phyloP scores from a whole-genome alignment of 2,113 vertebrate species.

The Sander vitreus region DNA sequence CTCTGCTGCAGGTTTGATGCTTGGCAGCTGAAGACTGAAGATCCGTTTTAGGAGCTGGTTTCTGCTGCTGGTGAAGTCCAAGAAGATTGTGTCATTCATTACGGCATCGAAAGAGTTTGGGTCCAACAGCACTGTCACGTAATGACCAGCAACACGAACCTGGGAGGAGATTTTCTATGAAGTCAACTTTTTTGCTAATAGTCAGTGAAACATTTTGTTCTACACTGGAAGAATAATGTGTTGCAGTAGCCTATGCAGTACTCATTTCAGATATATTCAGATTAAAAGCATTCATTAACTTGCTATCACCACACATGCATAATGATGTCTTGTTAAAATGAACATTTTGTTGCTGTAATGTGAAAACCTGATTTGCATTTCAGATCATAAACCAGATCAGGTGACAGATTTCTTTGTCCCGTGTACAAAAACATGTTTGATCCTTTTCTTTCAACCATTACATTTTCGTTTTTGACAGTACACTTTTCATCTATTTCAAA shows the following conservation, averaged over 20 bases:
- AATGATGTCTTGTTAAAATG: not conserved
- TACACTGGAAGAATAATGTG: not conserved
- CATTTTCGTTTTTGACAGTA: not conserved
- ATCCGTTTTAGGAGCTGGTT: constrained; percentile 83
- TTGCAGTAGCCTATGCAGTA: not conserved
- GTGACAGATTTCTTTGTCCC: not conserved
- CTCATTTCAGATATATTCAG: not conserved
- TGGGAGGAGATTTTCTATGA: constrained; percentile 46
- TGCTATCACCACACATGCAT: not conserved
- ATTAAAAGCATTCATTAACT: not conserved
- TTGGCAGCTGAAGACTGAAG: constrained; percentile 85
- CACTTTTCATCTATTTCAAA: not conserved
- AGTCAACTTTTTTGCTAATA: no score
- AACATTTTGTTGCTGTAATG: not conserved
- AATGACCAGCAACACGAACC: constrained; percentile 87
- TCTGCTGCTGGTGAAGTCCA: constrained; percentile 82
- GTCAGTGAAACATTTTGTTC: not conserved
- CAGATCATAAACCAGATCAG: not conserved
- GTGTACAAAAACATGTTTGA: not conserved
- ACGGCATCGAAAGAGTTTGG: constrained; percentile 86
- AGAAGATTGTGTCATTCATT: constrained; percentile 77
- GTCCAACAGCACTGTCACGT: constrained; percentile 89
- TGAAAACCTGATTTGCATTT: not conserved
- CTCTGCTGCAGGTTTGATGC: constrained; percentile 72
- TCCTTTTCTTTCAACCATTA: not conserved